Evolutionary conservation across 2,888 invertebrate species (phyloP).

Genomic region (Andrena hattorfiana): DNA sequence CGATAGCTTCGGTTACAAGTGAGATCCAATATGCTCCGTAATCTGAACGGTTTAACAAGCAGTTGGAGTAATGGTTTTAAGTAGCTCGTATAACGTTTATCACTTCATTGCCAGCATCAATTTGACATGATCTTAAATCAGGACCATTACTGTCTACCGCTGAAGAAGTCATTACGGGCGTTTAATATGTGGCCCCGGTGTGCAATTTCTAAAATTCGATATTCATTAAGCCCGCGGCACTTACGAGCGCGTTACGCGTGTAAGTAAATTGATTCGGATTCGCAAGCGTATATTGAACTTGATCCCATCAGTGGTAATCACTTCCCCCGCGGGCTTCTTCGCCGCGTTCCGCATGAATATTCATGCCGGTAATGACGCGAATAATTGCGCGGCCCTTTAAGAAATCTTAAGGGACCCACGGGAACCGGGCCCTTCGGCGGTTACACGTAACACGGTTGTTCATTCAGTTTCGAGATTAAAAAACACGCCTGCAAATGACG

Average conservation of each 20-base stretch:
- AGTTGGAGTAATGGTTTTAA: background rate
- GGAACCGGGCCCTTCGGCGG: constrained; percentile 51
- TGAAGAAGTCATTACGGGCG: background rate
- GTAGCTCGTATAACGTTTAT: background rate
- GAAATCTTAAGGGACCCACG: constrained; percentile 56
- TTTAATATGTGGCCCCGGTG: background rate
- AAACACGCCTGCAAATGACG: constrained; percentile 60
- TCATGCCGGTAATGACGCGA: constrained; percentile 77
- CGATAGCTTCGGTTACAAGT: background rate
- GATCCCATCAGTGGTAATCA: constrained; percentile 54
- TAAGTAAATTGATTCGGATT: constrained; percentile 10
- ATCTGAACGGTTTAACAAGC: background rate
- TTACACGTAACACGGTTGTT: constrained; percentile 75
- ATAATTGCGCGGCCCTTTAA: constrained; percentile 75
- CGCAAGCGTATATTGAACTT: constrained; percentile 10
- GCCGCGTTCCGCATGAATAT: constrained; percentile 74
- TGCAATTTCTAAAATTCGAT: constrained; percentile 9
- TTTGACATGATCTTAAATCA: background rate
- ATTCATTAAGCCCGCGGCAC: background rate
- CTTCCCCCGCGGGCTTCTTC: constrained; percentile 54
- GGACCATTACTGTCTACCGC: background rate
- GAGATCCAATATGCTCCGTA: background rate
- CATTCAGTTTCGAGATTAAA: constrained; percentile 50
- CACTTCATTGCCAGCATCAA: background rate
- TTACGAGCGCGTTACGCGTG: background rate